Percentiles rank a stretch among this genome's conserved stretches.
These are phyloP conservation scores for Diaprepes abbreviatus DNA, from an alignment of 2,888 invertebrate genomes.

Conservation along the genomic window DNA sequence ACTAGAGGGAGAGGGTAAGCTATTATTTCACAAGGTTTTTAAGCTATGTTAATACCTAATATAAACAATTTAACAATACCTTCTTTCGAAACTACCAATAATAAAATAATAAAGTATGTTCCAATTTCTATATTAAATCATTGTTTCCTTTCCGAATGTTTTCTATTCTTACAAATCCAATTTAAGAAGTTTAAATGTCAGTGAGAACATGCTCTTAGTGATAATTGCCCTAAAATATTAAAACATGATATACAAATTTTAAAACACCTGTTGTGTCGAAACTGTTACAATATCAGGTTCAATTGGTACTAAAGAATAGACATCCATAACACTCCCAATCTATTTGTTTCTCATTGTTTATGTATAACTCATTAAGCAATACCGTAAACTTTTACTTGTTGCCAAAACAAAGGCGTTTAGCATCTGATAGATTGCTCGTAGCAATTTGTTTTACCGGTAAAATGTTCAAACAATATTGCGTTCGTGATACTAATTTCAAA, in stretches of 20 bases:
- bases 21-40: conserved; percentile 11
- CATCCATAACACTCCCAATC: conserved; percentile 23
- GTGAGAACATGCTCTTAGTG: conserved; percentile 20
- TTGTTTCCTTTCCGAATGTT: conserved; percentile 16
- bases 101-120: conserved; percentile 12
- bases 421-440: conserved; percentile 31
- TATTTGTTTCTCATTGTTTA: conserved; percentile 23
- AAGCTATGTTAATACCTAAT: background rate
- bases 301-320: conserved; percentile 30
- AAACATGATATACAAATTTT: conserved; percentile 23
- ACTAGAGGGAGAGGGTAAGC: conserved; percentile 19
- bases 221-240: conserved; percentile 34
- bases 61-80: conserved; percentile 23
- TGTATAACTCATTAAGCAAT: conserved; percentile 32
- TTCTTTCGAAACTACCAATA: conserved; percentile 21
- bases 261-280: conserved; percentile 36
- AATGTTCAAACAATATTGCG: conserved; percentile 15
- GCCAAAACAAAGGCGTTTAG: conserved; percentile 28
- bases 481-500: conserved; percentile 38
- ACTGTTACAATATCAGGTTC: conserved; percentile 33
- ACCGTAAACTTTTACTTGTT: conserved; percentile 34
- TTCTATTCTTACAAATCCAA: conserved; percentile 23
- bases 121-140: conserved; percentile 16
- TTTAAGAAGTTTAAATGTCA: conserved; percentile 34
- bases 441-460: conserved; percentile 28